These are phyloP conservation scores for Phymorhynchus buccinoides DNA, from an alignment of 1,140 invertebrate species.

Conservation along the genomic window DNA sequence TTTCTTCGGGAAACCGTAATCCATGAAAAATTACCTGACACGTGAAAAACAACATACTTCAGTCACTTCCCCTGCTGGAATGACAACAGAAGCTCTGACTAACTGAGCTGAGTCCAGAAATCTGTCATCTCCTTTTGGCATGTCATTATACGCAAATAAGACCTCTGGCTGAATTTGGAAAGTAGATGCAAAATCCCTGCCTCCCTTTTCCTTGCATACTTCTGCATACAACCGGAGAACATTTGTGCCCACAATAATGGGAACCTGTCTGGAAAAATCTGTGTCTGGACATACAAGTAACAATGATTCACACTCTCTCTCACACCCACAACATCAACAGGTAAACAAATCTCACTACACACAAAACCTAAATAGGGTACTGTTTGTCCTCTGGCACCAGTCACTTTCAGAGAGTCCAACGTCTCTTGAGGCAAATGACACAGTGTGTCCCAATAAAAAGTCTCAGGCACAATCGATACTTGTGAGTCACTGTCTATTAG, in stretches of 20 bases:
- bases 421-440: too few species aligned
- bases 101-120: neutral
- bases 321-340: too few species aligned
- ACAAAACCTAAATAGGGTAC: too few species aligned
- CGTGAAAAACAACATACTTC: neutral
- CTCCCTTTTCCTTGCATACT: neutral
- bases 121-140: neutral
- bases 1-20: slow-evolving; percentile 35
- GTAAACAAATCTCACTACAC: too few species aligned
- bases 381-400: too few species aligned
- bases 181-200: neutral
- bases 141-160: neutral
- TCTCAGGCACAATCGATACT: too few species aligned
- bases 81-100: neutral
- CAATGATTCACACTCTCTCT: too few species aligned
- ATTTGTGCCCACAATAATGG: neutral
- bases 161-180: neutral
- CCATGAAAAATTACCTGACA: neutral
- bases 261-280: too few species aligned
- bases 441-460: too few species aligned
- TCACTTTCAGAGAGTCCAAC: too few species aligned
- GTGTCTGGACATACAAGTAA: too few species aligned
- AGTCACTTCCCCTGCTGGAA: neutral
- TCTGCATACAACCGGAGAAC: neutral
- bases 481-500: too few species aligned